Base-by-base conservation (phyloP, 2,888 invertebrate genomes). In the Ceraclea dissimilis region DNA sequence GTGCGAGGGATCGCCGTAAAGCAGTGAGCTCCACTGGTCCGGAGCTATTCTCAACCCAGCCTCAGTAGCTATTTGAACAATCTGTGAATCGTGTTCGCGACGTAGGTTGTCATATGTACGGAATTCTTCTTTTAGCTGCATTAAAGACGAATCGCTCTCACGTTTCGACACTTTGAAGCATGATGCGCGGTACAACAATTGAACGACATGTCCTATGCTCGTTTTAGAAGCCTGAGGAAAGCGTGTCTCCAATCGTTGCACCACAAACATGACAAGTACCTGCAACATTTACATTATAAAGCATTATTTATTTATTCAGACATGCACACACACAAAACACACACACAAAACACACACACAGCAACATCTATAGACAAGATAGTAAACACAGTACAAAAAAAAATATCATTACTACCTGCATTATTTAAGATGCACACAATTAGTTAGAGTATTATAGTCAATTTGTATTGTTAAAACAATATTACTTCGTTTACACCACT, bases 201-300 rank as follows among this genome's bases (percentile, higher is more conserved):
- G 99, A 54, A 99, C 97, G 47, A 99, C 98, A 74, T 99, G 98
- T 11, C 98, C 98, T 69, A 99, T 97, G 70, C 95, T 95, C 26
- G 98, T 99, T 79, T 99, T 99, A 18, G 97, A 96, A 57, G 97
- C 96, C 76, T 93, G 93, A 1, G 93, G 90, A 72, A 92, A 93
- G 71, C 95, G 94, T 48, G 96, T 93, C 71, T 94, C 92, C 64
- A 99, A 78, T 67, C 94, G 83, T 75, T 98, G 96, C 60, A 99
- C 97, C 48, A 98, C 96, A 79, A 96, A 99, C 92, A 98, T 93
- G 61, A 99, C 98, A 66, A 99, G 78, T 50, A 94, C 76, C 77
- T 77, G 71, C 56, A 64, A 64, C n/a, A n/a, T n/a, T n/a, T n/a
- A n/a, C n/a, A n/a, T n/a, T n/a, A n/a, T n/a, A n/a, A n/a, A 57